These are phyloP conservation scores for Agriotes lineatus DNA, from an alignment of 2,888 invertebrate species.

Conservation along the genomic window DNA sequence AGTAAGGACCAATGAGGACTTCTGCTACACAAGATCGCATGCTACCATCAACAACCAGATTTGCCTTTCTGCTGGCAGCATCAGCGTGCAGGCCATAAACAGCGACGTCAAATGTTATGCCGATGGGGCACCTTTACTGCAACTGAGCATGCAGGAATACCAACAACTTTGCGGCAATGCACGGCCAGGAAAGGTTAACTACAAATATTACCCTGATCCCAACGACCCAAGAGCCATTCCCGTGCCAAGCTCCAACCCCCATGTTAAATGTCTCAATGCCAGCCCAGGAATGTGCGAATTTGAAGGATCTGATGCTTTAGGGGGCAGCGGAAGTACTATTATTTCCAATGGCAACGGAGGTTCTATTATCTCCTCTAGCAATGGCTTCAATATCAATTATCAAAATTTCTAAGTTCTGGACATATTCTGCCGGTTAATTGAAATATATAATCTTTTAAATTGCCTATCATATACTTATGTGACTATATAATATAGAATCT, in stretches of 20 bases:
- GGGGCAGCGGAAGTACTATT: not conserved
- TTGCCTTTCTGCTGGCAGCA: conserved; percentile 1
- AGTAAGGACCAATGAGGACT: conserved; percentile 3
- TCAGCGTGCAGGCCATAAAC: conserved; percentile 4
- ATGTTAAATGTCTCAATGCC: conserved; percentile 30
- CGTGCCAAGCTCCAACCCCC: conserved; percentile 38
- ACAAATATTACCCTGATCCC: conserved; percentile 32
- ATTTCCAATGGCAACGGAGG: too few relatives aligned
- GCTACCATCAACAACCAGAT: conserved; percentile 11
- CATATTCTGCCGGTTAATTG: too few relatives aligned
- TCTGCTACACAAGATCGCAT: conserved; percentile 17
- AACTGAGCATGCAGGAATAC: not conserved
- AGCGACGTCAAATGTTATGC: conserved; percentile 4
- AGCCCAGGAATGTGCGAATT: conserved; percentile 29
- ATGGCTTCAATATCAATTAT: too few relatives aligned
- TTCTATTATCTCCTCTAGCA: too few relatives aligned
- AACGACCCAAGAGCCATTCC: conserved; percentile 29
- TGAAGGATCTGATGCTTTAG: not conserved
- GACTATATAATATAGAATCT: too few relatives aligned
- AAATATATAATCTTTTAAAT: too few relatives aligned
- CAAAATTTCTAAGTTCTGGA: too few relatives aligned
- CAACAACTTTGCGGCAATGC: conserved; percentile 19
- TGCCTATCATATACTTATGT: too few relatives aligned
- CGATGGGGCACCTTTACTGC: not conserved
- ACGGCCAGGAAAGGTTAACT: conserved; percentile 18